These are phyloP conservation scores for Volucella inanis DNA, from an alignment of 2,888 invertebrate species.

Conservation along the genomic window DNA sequence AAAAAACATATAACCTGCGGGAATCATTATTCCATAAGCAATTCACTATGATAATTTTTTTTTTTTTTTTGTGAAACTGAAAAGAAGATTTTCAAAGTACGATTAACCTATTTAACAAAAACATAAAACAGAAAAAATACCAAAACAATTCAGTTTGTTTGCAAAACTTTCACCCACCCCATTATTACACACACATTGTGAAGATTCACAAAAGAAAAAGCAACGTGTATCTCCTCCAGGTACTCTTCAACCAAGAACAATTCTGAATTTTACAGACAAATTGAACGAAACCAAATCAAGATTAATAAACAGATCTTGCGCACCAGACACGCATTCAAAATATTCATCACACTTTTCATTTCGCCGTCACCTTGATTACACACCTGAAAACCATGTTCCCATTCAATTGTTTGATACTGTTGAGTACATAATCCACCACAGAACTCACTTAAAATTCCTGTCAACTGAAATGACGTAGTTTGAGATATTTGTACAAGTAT, in stretches of 20 bases:
- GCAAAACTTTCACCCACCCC: constrained; percentile 51
- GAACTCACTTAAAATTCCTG: constrained; percentile 55
- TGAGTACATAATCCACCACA: background rate
- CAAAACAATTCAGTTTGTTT: constrained; percentile 27
- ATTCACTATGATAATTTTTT: background rate
- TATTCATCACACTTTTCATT: constrained; percentile 40
- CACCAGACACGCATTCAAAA: constrained; percentile 5
- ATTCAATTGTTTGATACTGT: background rate
- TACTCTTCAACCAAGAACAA: constrained; percentile 49
- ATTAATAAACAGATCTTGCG: constrained; percentile 56
- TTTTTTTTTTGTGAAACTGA: background rate
- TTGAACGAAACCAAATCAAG: constrained; percentile 37
- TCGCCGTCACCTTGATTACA: constrained; percentile 5
- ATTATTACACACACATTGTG: constrained; percentile 42
- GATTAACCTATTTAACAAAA: constrained; percentile 1
- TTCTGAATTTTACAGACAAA: constrained; percentile 64
- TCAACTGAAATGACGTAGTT: constrained; percentile 52
- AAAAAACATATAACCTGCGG: background rate
- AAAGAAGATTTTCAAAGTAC: background rate
- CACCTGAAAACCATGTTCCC: constrained; percentile 1
- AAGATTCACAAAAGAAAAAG: constrained; percentile 44
- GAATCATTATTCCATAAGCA: background rate
- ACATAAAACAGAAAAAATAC: constrained; percentile 25
- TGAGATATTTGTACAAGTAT: constrained; percentile 23
- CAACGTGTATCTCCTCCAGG: background rate